Base-by-base conservation (phyloP, 23 tunicate genomes). In the Clavelina lepadiformis region DNA sequence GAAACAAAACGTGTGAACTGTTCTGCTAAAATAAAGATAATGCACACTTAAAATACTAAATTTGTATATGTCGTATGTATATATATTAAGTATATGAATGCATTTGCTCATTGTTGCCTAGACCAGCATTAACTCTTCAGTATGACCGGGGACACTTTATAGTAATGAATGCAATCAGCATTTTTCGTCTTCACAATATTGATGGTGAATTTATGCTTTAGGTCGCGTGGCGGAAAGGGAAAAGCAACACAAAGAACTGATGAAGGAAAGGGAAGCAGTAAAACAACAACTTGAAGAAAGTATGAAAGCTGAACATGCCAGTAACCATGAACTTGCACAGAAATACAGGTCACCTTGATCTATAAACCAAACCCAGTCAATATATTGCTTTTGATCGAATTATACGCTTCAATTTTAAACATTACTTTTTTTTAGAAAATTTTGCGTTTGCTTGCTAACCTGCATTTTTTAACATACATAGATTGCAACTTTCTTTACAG, bases 161-260 rank as follows among this genome's bases (percentile, higher is more conserved):
- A n/a, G n/a, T n/a, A n/a, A n/a, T n/a, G n/a, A n/a, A n/a, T n/a
- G n/a, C n/a, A n/a, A n/a, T n/a, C n/a, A n/a, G n/a, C n/a, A n/a
- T n/a, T n/a, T 25, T 18, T 29, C 55, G 20, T 61, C 0, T n/a
- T 61, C 21, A 15, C 11, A 8, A 41, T 11, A 41, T 41, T 41
- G 49, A 8, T 41, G 13, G 11, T 18, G 59, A 53, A 20, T 53
- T 53, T 20, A n/a, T 53, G 6, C 24, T 53, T 11, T 53, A 18
- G 93, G 33, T 38, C 61, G 95, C 19, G 28, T 86, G 24, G 59
- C 68, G 18, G 85, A 70, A 1, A 56, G 95, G 3, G 71, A 78
- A 44, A 86, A 64, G 27, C 1, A 19, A 3, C 95, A 86, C 67
- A 15, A 63, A 23, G 50, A 64, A 25, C 31, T 86, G 85, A 86